Evolutionary conservation across 2,797 vertebrate genomes (phyloP).

Genomic region (Megaceryle alcyon): DNA sequence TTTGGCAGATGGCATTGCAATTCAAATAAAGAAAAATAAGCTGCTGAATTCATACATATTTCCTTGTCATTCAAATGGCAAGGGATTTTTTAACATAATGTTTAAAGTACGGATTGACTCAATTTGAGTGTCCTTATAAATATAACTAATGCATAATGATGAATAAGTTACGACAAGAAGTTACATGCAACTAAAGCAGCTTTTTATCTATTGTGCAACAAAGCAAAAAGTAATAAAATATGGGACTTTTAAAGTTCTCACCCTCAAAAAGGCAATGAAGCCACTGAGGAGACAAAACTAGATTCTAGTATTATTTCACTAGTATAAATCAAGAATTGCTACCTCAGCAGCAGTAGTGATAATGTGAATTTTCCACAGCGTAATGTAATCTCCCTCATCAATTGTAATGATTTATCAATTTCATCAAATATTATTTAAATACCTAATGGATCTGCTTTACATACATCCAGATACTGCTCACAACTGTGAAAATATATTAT

Average conservation of each 20-base stretch:
- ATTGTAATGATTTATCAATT: constrained; percentile 16
- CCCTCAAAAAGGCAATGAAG: not conserved
- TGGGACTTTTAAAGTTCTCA: not conserved
- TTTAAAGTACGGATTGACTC: constrained; percentile 61
- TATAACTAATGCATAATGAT: constrained; percentile 49
- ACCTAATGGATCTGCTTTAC: not conserved
- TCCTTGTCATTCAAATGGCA: constrained; percentile 59
- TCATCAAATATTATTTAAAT: constrained; percentile 22
- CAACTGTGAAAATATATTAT: not conserved
- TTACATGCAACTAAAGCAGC: constrained; percentile 2
- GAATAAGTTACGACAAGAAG: constrained; percentile 43
- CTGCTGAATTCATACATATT: constrained; percentile 62
- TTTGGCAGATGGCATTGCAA: constrained; percentile 75
- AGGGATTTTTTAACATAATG: constrained; percentile 42
- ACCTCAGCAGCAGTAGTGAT: not conserved
- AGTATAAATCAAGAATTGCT: not conserved
- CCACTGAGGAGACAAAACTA: not conserved
- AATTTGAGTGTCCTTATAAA: constrained; percentile 53
- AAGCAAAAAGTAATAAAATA: constrained; percentile 16
- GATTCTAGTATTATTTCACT: not conserved
- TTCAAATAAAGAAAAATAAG: constrained; percentile 75
- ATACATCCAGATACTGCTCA: not conserved
- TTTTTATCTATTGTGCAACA: constrained; percentile 22
- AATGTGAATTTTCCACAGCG: not conserved
- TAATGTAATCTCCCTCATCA: not conserved